Base-by-base conservation (phyloP, 2,797 vertebrate genomes). In the Poeciliopsis gracilis region DNA sequence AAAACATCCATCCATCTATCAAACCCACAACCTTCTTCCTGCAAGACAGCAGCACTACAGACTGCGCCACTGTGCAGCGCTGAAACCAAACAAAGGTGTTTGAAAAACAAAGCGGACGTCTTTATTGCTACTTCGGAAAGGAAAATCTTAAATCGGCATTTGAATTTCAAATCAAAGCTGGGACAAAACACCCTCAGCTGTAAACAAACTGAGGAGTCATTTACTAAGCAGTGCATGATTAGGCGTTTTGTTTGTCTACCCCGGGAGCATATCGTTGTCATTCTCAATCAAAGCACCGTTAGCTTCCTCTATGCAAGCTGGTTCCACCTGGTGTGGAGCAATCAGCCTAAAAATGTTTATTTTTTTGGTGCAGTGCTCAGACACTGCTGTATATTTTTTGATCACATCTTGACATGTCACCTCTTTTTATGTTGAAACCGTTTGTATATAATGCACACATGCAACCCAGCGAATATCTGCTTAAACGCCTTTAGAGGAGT, bases 91-190 rank as follows among this genome's bases (percentile, higher is more conserved):
- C 66, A 70, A 73, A 79, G 77, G 70, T 10, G 0, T 70, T 49
- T 2, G 1, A 73, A 72, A 85, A 72, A 74, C 70, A 79, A 67
- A 79, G 67, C 76, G 57, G 73, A 77, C 41, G 77, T 77, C 77
- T 89, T 85, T 20, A 79, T 84, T 82, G 23, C 49, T 38, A 33
- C 11, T 36, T 72, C 0, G 20, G 73, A 72, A 57, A 75, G 8
- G 23, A 76, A 88, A 89, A 88, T 76, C 80, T 80, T 81, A 88
- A 84, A 67, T 53, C 77, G 80, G 36, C 72, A 78, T 91, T 91
- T 92, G 86, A 87, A 91, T 90, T 91, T 85, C 53, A 90, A 91
- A 91, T 93, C 77, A 89, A 86, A 91, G 84, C 83, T 87, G 90
- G 88, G 90, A 89, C 88, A 84, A 91, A 91, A 91, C 88, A 82